Conservation (phyloP, 2,888 invertebrate genomes). For the Torymus aiolomorphi region DNA sequence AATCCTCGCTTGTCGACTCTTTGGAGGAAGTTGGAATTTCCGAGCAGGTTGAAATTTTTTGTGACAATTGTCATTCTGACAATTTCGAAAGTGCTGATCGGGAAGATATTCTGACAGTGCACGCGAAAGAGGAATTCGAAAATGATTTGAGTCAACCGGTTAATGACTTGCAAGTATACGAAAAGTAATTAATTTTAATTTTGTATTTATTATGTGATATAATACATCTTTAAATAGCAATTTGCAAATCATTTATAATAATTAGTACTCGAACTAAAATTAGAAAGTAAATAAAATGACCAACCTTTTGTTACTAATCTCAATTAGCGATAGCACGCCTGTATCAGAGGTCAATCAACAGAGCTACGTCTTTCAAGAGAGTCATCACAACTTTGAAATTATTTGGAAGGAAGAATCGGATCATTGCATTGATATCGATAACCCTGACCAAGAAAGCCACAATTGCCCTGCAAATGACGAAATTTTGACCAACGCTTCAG, state of each 20-base stretch:
- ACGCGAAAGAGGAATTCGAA: neutral
- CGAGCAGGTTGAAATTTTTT: neutral
- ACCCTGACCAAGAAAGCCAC: no score
- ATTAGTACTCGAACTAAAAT: no score
- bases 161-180: no score
- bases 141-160: constrained; percentile 3
- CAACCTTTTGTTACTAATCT: no score
- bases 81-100: constrained; percentile 10
- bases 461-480: no score
- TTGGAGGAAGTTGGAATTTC: constrained; percentile 28
- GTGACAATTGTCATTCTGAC: neutral
- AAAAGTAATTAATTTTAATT: constrained; percentile 21
- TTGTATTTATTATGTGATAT: no score
- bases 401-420: constrained; percentile 24
- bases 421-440: neutral
- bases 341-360: neutral
- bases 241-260: no score
- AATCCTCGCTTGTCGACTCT: constrained; percentile 21
- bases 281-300: no score
- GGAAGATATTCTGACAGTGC: neutral
- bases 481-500: neutral
- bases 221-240: no score
- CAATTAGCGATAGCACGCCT: neutral
- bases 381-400: neutral
- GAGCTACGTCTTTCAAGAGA: neutral